phyloP scores from a whole-genome alignment of 2,888 invertebrate species.

The Mythimna loreyi region DNA sequence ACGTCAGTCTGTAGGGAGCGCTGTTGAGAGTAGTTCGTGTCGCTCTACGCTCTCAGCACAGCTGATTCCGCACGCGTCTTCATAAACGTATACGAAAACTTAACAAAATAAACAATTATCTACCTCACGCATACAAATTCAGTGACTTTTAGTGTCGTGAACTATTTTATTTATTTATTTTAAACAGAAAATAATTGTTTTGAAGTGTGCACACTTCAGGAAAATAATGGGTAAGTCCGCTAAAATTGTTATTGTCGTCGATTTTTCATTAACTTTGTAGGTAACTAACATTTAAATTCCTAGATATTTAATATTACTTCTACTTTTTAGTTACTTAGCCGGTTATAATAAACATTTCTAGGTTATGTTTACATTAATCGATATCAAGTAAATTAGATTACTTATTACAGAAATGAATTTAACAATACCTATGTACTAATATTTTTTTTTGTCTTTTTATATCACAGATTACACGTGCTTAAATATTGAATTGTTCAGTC shows the following conservation, averaged over 20 bases:
- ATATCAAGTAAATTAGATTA: neutral
- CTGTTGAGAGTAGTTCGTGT: slow-evolving; percentile 72
- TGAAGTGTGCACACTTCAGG: slow-evolving; percentile 66
- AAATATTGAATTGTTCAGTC: neutral
- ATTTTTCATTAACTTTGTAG: neutral
- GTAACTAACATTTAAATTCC: neutral
- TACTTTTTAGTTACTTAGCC: neutral
- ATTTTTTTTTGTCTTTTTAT: neutral
- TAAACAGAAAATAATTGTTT: slow-evolving; percentile 56
- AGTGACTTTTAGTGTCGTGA: slow-evolving; percentile 75
- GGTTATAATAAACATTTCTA: slow-evolving; percentile 21
- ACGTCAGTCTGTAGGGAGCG: slow-evolving; percentile 82
- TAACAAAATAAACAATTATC: slow-evolving; percentile 65
- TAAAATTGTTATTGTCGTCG: slow-evolving; percentile 7
- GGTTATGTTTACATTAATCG: slow-evolving; percentile 64
- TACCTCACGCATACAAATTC: slow-evolving; percentile 67
- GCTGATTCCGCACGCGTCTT: slow-evolving; percentile 83
- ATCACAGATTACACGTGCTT: no score
- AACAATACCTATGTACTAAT: neutral
- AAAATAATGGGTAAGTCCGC: slow-evolving; percentile 79
- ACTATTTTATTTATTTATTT: slow-evolving; percentile 47
- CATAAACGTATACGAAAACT: slow-evolving; percentile 67
- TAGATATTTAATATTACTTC: neutral
- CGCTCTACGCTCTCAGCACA: slow-evolving; percentile 68
- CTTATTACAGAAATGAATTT: neutral